Conservation (phyloP, 2,888 invertebrate genomes). For the Drosophila anomalipes region DNA sequence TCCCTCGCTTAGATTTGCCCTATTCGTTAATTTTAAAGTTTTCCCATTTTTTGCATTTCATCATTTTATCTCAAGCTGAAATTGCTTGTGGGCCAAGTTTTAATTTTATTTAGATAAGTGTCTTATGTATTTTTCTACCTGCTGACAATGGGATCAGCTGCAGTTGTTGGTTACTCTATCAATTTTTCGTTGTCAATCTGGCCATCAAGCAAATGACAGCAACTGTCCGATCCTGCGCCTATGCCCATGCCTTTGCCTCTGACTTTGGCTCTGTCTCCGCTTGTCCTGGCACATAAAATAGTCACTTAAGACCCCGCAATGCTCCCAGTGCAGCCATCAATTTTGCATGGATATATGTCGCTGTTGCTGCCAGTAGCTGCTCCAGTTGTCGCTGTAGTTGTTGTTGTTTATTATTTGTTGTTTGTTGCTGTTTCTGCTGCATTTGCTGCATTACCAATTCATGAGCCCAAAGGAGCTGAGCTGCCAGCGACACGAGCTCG, state of each 20-base stretch:
- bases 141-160: constrained; percentile 20
- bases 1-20: constrained; percentile 5
- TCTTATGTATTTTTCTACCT: background rate
- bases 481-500: constrained; percentile 57
- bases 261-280: background rate
- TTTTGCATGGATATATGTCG: constrained; percentile 62
- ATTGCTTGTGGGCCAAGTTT: constrained; percentile 13
- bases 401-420: constrained; percentile 13
- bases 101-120: background rate
- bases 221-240: constrained; percentile 18
- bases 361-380: constrained; percentile 20
- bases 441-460: constrained; percentile 76
- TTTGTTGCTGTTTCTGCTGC: constrained; percentile 55
- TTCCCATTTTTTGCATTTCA: constrained; percentile 20
- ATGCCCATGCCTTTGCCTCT: background rate
- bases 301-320: constrained; percentile 30
- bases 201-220: constrained; percentile 1
- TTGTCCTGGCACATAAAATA: constrained; percentile 41
- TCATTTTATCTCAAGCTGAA: constrained; percentile 24
- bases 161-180: background rate
- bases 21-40: constrained; percentile 24
- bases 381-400: constrained; percentile 7
- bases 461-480: constrained; percentile 53
- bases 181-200: constrained; percentile 2
- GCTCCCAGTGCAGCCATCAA: constrained; percentile 60